Evolutionary conservation across 2,113 vertebrate species (phyloP), one percentile per base, ranked within the genome.

Genomic region (Istiophorus platypterus): DNA sequence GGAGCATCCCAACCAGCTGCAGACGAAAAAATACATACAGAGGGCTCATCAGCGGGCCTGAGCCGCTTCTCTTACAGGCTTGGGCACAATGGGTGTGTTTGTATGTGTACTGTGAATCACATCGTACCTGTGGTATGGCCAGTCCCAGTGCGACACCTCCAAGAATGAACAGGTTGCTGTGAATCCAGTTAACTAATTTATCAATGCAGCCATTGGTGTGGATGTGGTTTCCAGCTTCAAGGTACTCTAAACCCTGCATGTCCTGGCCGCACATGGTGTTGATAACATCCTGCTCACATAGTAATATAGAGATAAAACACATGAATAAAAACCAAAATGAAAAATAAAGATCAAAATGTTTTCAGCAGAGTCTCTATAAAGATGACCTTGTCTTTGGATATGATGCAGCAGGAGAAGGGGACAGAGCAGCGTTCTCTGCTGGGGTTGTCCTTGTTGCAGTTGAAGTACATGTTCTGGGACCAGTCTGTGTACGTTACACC

Each of bases 241-340:
- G 5, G 83, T 94, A 96, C 56, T 94, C 64, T 17, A 93, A 52
- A 0, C 86, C 70, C 89, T 99, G 98, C 95, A 97, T 95, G 3
- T 92, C 93, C 20, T 95, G 95, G 22, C 98, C 98, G 61, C 98
- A 99, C 98, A 97, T 97, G 71, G 97, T 99, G 92, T 99, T 99
- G 92, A 98, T 90, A n/a, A 99, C 95, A 0, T 20, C 71, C 97
- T 97, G 91, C 15, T 65, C 15, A n/a, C 2, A 52, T 8, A 6
- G 9, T 56, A 13, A 51, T 2, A 57, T 1, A 39, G 31, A 52
- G 42, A 27, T 62, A 18, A 45, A 45, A 66, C 13, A 37, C 20
- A 67, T n/a, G 24, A 18, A 63, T 39, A 26, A 2, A 45, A 0
- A 49, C 47, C 2, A 47, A 12, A 26, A 49, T 4, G 54, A 64